These are phyloP conservation scores for Pandemis corylana DNA, from an alignment of 2,888 invertebrate genomes.

Conservation along the genomic window DNA sequence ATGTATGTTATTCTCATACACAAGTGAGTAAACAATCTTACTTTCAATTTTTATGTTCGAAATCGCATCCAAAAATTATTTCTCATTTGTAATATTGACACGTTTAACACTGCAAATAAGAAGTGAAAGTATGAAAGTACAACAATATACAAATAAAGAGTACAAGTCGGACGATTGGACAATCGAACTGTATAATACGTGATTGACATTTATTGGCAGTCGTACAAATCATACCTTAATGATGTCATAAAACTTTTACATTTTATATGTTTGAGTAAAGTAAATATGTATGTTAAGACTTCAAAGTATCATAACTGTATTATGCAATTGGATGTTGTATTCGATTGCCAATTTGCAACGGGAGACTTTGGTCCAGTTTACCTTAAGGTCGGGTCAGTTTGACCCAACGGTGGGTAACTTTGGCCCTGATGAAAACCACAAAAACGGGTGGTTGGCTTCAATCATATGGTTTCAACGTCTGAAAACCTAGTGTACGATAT, in stretches of 20 bases:
- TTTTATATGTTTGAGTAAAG: not conserved
- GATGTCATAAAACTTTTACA: not conserved
- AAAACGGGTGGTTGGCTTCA: too few relatives aligned
- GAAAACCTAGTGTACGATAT: too few relatives aligned
- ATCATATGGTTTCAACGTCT: too few relatives aligned
- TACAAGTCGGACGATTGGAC: constrained; percentile 21
- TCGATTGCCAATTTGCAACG: not conserved
- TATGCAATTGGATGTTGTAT: not conserved
- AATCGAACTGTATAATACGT: constrained; percentile 24
- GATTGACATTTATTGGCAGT: constrained; percentile 35
- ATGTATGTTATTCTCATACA: not conserved
- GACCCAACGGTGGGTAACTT: too few relatives aligned
- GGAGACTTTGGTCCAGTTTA: too few relatives aligned
- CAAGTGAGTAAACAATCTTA: not conserved
- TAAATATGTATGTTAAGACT: not conserved
- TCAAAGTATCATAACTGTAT: not conserved
- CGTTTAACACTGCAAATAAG: constrained; percentile 24
- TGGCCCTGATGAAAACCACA: too few relatives aligned
- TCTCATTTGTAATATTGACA: constrained; percentile 32
- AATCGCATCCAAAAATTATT: constrained; percentile 10
- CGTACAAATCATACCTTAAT: constrained; percentile 8
- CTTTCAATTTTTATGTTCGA: constrained; percentile 7
- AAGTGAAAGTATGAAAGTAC: constrained; percentile 39
- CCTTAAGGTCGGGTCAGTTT: too few relatives aligned
- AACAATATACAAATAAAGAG: constrained; percentile 5